Evolutionary conservation across 1,140 invertebrate genomes (phyloP).

Genomic region (Zophobas atratus): DNA sequence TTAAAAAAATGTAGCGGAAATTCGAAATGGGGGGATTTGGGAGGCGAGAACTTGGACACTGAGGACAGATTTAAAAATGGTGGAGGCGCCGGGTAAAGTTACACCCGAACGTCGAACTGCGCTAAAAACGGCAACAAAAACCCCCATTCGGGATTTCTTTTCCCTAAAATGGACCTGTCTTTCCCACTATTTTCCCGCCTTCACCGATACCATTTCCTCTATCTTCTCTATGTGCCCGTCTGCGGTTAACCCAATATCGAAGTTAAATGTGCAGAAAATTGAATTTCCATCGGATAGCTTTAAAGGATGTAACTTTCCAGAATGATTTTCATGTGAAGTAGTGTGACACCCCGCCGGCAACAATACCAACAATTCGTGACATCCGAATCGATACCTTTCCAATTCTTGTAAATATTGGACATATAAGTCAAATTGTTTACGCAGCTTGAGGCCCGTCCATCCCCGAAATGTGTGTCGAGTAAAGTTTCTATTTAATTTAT

Average conservation of each 20-base stretch:
- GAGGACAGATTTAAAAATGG: not conserved
- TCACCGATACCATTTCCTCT: not conserved
- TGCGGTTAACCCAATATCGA: conserved; percentile 18
- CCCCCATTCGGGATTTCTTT: not conserved
- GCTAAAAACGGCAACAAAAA: too few relatives aligned
- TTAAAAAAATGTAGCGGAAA: too few relatives aligned
- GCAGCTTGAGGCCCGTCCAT: not conserved
- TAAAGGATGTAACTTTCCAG: conserved; percentile 3
- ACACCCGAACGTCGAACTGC: not conserved
- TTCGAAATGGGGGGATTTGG: too few relatives aligned
- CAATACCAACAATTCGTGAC: not conserved
- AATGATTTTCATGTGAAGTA: conserved; percentile 12
- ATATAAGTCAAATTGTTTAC: conserved; percentile 19
- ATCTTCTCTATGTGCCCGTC: not conserved
- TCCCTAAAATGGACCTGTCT: not conserved
- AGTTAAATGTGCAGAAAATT: conserved; percentile 36
- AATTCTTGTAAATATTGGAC: not conserved
- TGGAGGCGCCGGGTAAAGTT: not conserved
- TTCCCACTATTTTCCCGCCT: not conserved
- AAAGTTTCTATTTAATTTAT: conserved; percentile 31
- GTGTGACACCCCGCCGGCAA: not conserved
- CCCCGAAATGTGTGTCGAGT: not conserved
- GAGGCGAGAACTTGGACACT: not conserved
- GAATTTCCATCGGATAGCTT: conserved; percentile 20
- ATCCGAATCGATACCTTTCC: conserved; percentile 4